phyloP scores from a whole-genome alignment of 2,888 invertebrate species.

The Eupithecia pulchellata region DNA sequence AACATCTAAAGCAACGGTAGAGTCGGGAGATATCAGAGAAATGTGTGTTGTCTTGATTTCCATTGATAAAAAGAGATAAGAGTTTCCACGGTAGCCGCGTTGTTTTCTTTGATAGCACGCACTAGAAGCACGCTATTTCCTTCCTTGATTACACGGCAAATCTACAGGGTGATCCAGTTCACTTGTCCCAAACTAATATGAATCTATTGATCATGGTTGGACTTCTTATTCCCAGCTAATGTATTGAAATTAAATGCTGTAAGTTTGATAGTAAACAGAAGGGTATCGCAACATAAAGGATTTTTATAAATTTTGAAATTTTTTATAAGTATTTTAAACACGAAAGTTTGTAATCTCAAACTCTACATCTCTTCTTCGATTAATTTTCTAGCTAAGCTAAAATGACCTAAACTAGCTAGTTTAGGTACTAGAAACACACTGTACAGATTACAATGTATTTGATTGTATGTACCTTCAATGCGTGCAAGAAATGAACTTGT shows the following conservation, averaged over 20 bases:
- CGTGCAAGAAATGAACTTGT: slow-evolving; percentile 28
- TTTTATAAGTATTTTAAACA: too few relatives aligned
- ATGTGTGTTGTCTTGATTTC: slow-evolving; percentile 37
- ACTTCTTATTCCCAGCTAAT: not conserved
- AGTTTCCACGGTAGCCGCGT: slow-evolving; percentile 43
- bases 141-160: slow-evolving; percentile 33
- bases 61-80: slow-evolving; percentile 48
- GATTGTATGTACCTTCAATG: slow-evolving; percentile 24
- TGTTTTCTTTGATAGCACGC: slow-evolving; percentile 37
- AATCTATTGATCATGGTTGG: not conserved
- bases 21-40: slow-evolving; percentile 31
- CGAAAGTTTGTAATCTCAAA: too few relatives aligned
- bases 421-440: not conserved
- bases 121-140: slow-evolving; percentile 44
- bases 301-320: too few relatives aligned
- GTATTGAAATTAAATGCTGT: not conserved
- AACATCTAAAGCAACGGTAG: slow-evolving; percentile 6
- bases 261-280: too few relatives aligned
- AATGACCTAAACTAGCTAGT: too few relatives aligned
- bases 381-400: too few relatives aligned
- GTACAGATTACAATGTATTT: slow-evolving; percentile 8
- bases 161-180: not conserved
- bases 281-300: too few relatives aligned
- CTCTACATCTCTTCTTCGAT: too few relatives aligned
- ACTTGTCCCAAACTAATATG: not conserved